Conservation (phyloP, 2,113 vertebrate genomes). For the Hyperoodon ampullatus region DNA sequence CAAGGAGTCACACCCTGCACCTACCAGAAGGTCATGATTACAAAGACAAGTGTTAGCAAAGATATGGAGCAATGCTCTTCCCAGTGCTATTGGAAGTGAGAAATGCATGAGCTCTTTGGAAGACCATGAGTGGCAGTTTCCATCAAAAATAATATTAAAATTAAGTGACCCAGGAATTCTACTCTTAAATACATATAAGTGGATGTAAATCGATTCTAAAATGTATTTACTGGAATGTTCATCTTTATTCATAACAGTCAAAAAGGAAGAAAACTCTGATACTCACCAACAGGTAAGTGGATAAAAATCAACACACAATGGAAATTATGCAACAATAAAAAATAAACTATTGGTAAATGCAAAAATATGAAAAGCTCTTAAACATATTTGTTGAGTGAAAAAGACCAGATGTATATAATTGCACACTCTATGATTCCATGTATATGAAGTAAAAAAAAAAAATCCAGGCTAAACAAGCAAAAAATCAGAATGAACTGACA, state of each 20-base stretch:
- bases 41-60: not conserved
- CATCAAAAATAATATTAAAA: not conserved
- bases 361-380: not conserved
- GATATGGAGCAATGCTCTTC: fast-evolving
- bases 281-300: not conserved
- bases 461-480: not conserved
- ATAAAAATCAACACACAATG: not conserved
- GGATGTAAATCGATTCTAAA: not conserved
- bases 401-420: not conserved
- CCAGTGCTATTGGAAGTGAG: not conserved
- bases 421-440: not conserved
- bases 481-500: not conserved
- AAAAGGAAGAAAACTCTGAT: not conserved
- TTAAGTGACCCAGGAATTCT: not conserved
- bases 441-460: not conserved
- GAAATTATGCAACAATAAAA: not conserved
- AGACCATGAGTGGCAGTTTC: not conserved
- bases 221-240: not conserved
- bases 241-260: not conserved
- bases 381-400: not conserved
- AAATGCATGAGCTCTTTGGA: not conserved
- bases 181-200: not conserved
- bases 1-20: not conserved
- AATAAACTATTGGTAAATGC: not conserved
- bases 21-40: too few relatives aligned